Conservation (phyloP, 2,888 invertebrate genomes). For the Noctua comes region DNA sequence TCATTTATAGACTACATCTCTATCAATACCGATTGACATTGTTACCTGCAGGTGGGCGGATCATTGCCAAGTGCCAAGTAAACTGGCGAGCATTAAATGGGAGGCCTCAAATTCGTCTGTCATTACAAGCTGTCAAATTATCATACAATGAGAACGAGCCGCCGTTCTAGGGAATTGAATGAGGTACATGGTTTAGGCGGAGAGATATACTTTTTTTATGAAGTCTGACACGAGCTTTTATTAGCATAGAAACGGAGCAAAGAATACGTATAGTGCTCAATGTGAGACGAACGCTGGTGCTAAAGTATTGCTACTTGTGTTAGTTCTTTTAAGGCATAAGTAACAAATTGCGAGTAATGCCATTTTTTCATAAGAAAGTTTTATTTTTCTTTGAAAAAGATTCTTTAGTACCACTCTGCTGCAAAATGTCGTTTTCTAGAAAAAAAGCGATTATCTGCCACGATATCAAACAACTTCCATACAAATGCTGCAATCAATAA, state of each 20-base stretch:
- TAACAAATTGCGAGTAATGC: not conserved
- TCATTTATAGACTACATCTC: conserved; percentile 62
- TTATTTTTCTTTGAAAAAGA: not conserved
- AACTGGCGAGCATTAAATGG: conserved; percentile 80
- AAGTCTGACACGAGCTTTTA: not conserved
- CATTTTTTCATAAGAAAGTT: not conserved
- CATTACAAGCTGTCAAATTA: conserved; percentile 78
- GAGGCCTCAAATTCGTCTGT: conserved; percentile 76
- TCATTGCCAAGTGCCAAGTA: conserved; percentile 76
- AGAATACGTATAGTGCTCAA: rapidly evolving
- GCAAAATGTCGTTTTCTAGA: not conserved
- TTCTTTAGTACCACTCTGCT: no score
- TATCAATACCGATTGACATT: conserved; percentile 55
- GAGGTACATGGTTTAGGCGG: conserved; percentile 36
- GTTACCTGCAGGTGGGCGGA: conserved; percentile 73
- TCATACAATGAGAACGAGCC: conserved; percentile 87
- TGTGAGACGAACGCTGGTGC: not conserved
- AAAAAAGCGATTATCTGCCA: not conserved
- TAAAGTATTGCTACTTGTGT: not conserved
- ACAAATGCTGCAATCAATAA: no score
- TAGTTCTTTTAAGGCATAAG: not conserved
- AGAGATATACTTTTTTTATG: conserved; percentile 31
- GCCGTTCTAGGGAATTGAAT: conserved; percentile 64
- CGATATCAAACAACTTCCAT: not conserved
- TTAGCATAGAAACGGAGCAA: not conserved